Evolutionary conservation across 2,888 invertebrate species (phyloP), one percentile per base, ranked within the genome.

Genomic region (Pristionchus entomophagus): DNA sequence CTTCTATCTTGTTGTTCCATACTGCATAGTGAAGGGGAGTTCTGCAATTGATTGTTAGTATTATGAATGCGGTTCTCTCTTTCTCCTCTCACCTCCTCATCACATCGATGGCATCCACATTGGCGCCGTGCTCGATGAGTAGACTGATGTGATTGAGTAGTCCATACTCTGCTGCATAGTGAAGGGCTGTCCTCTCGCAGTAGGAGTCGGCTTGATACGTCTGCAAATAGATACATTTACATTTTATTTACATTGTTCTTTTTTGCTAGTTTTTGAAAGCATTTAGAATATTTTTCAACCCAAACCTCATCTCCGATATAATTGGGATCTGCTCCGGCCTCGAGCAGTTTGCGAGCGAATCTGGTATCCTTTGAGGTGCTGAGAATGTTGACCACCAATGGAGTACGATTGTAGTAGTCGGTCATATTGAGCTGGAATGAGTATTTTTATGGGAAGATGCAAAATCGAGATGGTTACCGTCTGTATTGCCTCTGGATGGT

Each of bases 361-460:
- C 3, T 38, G 5, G 73, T 77, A 19, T 77, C 41, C n/a, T 19
- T n/a, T 8, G 73, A 32, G 14, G 26, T 17, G 26, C 19, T 12
- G 41, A 41, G 10, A 14, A 77, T 45, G 32, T 38, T 41, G 45
- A 41, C 17, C 14, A 77, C 73, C 14, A 77, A n/a, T 19, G 73
- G 73, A 45, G 73, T 41, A 26, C 26, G 26, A 45, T 77, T 29
- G 0, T 14, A 17, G 2, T n/a, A 0, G n/a, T 38, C 45, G 14
- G 45, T 77, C 73, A 77, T 77, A 32, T 77, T 32, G 26, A 77
- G 45, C 73, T 77, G 45, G n/a, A 77, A 77, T 77, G 10, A 10
- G n/a, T 6, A 22, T 45, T 3, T n/a, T n/a, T 10, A 77, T 32
- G 1, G 10, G 35, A 32, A 14, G 32, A 65, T 17, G 35, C 29